phyloP scores from a whole-genome alignment of 2,797 vertebrate genomes.

The Spinibarbus caldwelli region DNA sequence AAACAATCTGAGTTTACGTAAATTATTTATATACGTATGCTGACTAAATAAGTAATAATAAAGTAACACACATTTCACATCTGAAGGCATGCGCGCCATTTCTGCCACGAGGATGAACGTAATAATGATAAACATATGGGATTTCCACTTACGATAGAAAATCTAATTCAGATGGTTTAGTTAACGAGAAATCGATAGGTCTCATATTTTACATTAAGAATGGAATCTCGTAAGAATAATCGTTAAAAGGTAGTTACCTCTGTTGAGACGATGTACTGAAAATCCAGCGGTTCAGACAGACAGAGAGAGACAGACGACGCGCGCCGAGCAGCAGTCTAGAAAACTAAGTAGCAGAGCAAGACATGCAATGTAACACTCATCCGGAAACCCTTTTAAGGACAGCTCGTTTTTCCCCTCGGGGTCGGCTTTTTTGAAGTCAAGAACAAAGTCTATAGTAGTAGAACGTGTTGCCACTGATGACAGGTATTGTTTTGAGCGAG shows the following conservation, averaged over 20 bases:
- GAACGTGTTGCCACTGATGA: neutral
- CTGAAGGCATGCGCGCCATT: constrained; percentile 12
- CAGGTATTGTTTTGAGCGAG: neutral
- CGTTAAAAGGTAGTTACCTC: constrained; percentile 4
- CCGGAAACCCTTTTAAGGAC: constrained; percentile 20
- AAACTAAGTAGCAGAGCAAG: neutral
- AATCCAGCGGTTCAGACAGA: neutral
- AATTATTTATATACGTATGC: neutral
- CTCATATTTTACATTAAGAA: neutral
- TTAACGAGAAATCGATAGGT: neutral
- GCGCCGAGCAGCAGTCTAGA: neutral
- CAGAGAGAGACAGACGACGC: neutral
- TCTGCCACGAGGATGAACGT: constrained; percentile 1
- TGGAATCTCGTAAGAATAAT: too few relatives aligned
- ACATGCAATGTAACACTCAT: neutral
- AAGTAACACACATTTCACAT: neutral
- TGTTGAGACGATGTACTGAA: neutral
- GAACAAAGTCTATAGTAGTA: neutral
- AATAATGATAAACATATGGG: neutral
- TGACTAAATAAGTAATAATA: neutral
- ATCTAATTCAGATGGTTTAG: neutral
- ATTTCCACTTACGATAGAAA: neutral
- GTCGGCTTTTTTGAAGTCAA: neutral
- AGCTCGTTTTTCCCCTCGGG: neutral
- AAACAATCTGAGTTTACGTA: too few relatives aligned